Conservation (phyloP, 1,140 invertebrate species). For the Anastrepha obliqua region DNA sequence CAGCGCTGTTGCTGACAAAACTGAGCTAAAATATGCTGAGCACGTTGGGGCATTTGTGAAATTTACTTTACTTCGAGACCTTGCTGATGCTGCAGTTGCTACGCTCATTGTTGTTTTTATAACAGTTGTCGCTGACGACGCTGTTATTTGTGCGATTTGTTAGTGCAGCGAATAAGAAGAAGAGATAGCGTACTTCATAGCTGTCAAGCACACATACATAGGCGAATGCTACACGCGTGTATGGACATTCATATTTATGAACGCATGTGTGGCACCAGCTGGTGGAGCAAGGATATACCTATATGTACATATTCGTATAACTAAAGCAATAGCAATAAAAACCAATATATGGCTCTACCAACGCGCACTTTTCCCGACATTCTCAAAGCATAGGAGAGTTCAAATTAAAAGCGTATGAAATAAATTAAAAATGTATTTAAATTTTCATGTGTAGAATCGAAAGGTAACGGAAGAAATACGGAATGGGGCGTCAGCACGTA, state of each 20-base stretch:
- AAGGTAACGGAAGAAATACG: background rate
- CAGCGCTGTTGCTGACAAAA: conserved; percentile 9
- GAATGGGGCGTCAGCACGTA: background rate
- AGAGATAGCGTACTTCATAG: background rate
- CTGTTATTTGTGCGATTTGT: conserved; percentile 9
- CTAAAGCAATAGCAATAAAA: background rate
- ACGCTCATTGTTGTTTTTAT: background rate
- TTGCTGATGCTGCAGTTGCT: background rate
- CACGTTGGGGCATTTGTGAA: conserved; percentile 47
- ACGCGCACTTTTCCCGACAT: background rate
- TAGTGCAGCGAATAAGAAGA: background rate
- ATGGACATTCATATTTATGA: conserved; percentile 1
- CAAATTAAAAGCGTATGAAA: conserved; percentile 57
- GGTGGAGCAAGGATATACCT: background rate
- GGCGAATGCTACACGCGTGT: background rate
- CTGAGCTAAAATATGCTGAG: conserved; percentile 29
- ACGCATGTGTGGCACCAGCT: background rate
- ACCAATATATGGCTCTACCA: background rate
- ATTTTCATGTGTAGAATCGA: conserved; percentile 19
- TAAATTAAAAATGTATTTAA: conserved; percentile 55
- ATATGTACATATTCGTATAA: background rate
- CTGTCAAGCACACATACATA: background rate
- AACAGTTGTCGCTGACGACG: background rate
- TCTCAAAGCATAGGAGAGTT: background rate
- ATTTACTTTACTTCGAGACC: background rate